Percentiles rank a stretch among this genome's conserved stretches.
phyloP scores from a whole-genome alignment of 2,113 vertebrate genomes.

The Coreoperca whiteheadi region DNA sequence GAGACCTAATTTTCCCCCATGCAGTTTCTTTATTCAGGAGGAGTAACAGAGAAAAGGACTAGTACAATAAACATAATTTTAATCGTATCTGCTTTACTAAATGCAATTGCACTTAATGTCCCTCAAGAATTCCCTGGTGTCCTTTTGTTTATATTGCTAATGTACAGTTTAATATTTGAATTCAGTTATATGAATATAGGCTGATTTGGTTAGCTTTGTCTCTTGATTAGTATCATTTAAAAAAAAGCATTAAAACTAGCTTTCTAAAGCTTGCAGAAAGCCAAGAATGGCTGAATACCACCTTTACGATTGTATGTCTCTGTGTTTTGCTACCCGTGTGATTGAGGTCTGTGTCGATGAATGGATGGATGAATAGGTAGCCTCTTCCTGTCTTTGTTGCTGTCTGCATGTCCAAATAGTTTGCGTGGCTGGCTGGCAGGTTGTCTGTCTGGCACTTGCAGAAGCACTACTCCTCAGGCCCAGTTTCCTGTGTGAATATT shows the following conservation, averaged over 20 bases:
- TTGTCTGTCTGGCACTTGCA: slow-evolving; percentile 65
- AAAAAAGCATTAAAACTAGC: slow-evolving; percentile 7
- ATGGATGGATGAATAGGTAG: slow-evolving; percentile 25
- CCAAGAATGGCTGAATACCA: background rate
- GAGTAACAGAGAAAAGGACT: slow-evolving; percentile 31
- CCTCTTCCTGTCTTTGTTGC: slow-evolving; percentile 31
- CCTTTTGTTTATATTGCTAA: slow-evolving; percentile 64
- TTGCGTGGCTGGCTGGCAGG: slow-evolving; percentile 40
- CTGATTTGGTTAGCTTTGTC: slow-evolving; percentile 11
- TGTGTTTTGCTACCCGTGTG: background rate
- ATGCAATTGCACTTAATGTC: slow-evolving; percentile 60
- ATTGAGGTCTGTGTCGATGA: slow-evolving; percentile 11
- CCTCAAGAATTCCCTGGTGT: slow-evolving; percentile 57
- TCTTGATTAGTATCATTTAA: slow-evolving; percentile 31
- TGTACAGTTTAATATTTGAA: slow-evolving; percentile 44
- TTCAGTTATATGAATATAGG: slow-evolving; percentile 27
- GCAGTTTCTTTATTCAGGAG: slow-evolving; percentile 36
- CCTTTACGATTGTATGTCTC: slow-evolving; percentile 7
- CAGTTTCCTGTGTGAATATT: slow-evolving; percentile 84
- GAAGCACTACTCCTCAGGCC: slow-evolving; percentile 67
- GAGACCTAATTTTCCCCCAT: slow-evolving; percentile 20
- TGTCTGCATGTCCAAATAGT: slow-evolving; percentile 56
- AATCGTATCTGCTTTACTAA: slow-evolving; percentile 37
- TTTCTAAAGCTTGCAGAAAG: slow-evolving; percentile 5
- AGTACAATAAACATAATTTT: slow-evolving; percentile 40